Percentiles rank a stretch among this genome's conserved stretches.
Conservation (phyloP, 2,888 invertebrate species). For the Hypomecis atomaria region DNA sequence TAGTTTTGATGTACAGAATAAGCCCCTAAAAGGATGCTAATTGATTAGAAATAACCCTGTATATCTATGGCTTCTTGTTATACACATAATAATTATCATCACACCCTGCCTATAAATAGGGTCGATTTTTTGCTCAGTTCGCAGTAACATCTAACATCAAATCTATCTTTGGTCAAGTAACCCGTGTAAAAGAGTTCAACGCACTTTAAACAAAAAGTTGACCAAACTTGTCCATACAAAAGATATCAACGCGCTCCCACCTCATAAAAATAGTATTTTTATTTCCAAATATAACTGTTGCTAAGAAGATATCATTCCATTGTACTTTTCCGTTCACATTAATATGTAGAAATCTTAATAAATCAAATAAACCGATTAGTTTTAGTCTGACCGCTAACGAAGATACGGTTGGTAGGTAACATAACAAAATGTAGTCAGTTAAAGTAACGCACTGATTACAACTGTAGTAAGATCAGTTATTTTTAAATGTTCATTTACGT, state of each 20-base stretch:
- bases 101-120: too few relatives aligned
- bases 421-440: background rate
- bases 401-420: constrained; percentile 11
- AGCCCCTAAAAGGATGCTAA: too few relatives aligned
- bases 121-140: too few relatives aligned
- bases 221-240: background rate
- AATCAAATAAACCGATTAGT: constrained; percentile 29
- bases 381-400: constrained; percentile 23
- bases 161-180: too few relatives aligned
- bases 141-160: too few relatives aligned
- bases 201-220: background rate
- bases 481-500: too few relatives aligned
- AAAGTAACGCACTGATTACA: too few relatives aligned
- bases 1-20: too few relatives aligned
- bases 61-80: background rate
- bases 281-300: background rate
- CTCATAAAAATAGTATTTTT: background rate
- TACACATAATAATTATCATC: too few relatives aligned
- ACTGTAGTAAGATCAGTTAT: too few relatives aligned
- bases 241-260: constrained; percentile 5
- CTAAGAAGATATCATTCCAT: background rate
- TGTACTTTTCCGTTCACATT: constrained; percentile 27
- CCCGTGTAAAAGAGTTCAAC: constrained; percentile 1
- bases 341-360: constrained; percentile 26
- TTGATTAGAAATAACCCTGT: too few relatives aligned